phyloP scores from a whole-genome alignment of 2,797 vertebrate species.

The Salmo trutta region DNA sequence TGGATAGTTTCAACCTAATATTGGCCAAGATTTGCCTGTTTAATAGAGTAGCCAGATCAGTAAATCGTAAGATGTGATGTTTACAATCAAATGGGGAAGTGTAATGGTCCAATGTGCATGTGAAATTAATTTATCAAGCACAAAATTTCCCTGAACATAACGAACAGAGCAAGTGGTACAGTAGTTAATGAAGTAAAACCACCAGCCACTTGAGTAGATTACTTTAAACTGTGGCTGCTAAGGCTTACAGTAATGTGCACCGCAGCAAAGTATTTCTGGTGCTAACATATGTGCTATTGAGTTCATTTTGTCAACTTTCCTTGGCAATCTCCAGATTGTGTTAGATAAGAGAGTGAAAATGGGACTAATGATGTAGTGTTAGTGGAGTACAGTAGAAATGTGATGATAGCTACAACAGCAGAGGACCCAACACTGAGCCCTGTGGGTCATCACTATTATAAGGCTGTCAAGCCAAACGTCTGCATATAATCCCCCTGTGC shows the following conservation, averaged over 20 bases:
- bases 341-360: no score
- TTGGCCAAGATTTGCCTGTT: constrained; percentile 59
- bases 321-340: no score
- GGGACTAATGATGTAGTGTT: no score
- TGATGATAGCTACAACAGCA: no score
- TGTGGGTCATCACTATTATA: no score
- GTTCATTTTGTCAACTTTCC: no score
- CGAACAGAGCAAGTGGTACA: constrained; percentile 18
- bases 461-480: no score
- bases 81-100: constrained; percentile 47
- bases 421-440: no score
- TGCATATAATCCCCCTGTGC: no score
- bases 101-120: constrained; percentile 40
- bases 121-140: constrained; percentile 55
- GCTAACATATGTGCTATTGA: no score
- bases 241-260: constrained; percentile 3
- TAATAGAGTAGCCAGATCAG: constrained; percentile 32
- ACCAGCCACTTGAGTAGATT: constrained; percentile 17
- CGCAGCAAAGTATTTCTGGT: no score
- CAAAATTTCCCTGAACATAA: constrained; percentile 38
- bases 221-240: constrained; percentile 9
- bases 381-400: no score
- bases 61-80: constrained; percentile 36
- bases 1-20: constrained; percentile 45
- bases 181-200: constrained; percentile 30